Percentiles rank a stretch among this genome's conserved stretches.
These are phyloP conservation scores for Bombyx mandarina DNA, from an alignment of 1,140 invertebrate genomes.

Conservation along the genomic window DNA sequence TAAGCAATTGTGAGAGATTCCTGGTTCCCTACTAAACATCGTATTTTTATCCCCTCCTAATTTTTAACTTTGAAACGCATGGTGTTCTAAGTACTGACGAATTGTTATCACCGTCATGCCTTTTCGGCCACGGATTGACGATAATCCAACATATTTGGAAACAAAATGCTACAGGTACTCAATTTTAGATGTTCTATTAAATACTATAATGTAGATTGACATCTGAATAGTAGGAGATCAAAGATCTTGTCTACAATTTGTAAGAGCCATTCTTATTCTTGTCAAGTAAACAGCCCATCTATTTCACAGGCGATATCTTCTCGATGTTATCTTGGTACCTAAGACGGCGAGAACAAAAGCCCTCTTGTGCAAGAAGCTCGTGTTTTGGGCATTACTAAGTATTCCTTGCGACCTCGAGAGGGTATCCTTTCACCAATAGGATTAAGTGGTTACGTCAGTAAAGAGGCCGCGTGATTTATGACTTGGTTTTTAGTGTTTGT, in stretches of 20 bases:
- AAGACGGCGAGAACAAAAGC: constrained; percentile 11
- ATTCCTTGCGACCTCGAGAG: constrained; percentile 13
- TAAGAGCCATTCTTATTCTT: constrained; percentile 16
- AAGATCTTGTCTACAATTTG: neutral
- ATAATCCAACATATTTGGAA: too few relatives aligned
- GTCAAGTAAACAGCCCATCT: constrained; percentile 6
- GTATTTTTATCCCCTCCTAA: too few relatives aligned
- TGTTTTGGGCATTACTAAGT: constrained; percentile 22
- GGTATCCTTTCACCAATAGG: constrained; percentile 21
- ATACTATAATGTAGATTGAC: too few relatives aligned
- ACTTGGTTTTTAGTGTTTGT: neutral
- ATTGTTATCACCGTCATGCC: too few relatives aligned
- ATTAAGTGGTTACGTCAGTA: constrained; percentile 16
- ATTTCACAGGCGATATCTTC: constrained; percentile 5
- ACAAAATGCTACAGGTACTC: too few relatives aligned
- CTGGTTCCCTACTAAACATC: too few relatives aligned
- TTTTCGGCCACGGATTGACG: too few relatives aligned
- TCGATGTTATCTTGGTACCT: constrained; percentile 11
- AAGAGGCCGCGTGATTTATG: constrained; percentile 5
- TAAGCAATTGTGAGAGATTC: too few relatives aligned
- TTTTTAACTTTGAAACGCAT: too few relatives aligned
- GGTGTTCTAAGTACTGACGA: too few relatives aligned
- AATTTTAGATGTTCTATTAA: too few relatives aligned
- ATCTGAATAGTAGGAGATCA: too few relatives aligned
- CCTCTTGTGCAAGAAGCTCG: constrained; percentile 17